phyloP scores from a whole-genome alignment of 2,888 invertebrate genomes.

The Sinodicranocentrus sp. region DNA sequence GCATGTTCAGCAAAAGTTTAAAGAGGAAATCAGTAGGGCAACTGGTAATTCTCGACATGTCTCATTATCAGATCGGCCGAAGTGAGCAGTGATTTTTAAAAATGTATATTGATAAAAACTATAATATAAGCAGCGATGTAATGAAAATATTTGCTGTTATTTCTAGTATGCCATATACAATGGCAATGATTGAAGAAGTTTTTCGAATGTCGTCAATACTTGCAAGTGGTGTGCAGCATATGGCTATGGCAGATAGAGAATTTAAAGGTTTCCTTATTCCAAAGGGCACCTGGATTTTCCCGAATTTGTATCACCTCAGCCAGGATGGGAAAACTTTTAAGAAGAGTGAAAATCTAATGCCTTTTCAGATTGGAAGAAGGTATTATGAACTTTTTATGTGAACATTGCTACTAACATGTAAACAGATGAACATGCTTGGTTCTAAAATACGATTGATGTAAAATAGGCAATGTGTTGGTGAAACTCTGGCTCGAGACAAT shows the following conservation, averaged over 20 bases:
- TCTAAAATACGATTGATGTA: no score
- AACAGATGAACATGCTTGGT: no score
- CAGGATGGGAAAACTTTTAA: conserved; percentile 58
- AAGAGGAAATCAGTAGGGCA: conserved; percentile 18
- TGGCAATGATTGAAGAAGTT: conserved; percentile 83
- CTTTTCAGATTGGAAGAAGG: conserved; percentile 66
- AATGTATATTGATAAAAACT: neutral
- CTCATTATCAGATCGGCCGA: conserved; percentile 30
- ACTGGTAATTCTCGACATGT: neutral
- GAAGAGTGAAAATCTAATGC: conserved; percentile 69
- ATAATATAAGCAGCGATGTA: neutral
- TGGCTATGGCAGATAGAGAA: conserved; percentile 80
- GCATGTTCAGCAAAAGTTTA: neutral
- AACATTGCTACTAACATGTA: no score
- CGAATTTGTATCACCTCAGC: conserved; percentile 19
- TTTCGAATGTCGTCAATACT: conserved; percentile 83
- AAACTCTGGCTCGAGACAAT: conserved; percentile 68
- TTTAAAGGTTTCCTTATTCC: conserved; percentile 52
- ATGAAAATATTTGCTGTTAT: no score
- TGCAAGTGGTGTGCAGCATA: conserved; percentile 83
- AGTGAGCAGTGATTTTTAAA: conserved; percentile 27
- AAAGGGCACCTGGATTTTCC: conserved; percentile 46
- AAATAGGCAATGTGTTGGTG: conserved; percentile 53
- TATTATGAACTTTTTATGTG: no score
- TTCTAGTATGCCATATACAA: conserved; percentile 81